Base-by-base conservation (phyloP, 2,797 vertebrate species). In the Anabas testudineus region DNA sequence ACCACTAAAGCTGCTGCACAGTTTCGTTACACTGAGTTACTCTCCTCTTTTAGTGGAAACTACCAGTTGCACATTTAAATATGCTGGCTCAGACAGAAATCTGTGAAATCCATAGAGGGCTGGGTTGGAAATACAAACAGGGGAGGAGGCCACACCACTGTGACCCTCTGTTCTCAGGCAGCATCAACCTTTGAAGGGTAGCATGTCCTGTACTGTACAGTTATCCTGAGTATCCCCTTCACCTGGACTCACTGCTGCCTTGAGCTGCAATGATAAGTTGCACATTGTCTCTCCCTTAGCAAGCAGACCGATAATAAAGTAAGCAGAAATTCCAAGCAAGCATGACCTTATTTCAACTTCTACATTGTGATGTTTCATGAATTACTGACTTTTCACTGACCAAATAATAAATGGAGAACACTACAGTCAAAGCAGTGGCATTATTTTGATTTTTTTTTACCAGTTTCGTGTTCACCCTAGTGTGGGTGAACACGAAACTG, bases 51-150 rank as follows among this genome's bases (percentile, higher is more conserved):
- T 36, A 21, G 15, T 54, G 41, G 9, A 21, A 21, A 28, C n/a
- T 48, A n/a, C 49, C 22, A 59, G 9, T 55, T n/a, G 55, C 32
- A 63, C 34, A 56, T 48, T 15, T 7, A 63, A 39, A 16, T 28
- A 8, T 1, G 3, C 32, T 37, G 26, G 26, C 3, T 39, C 7
- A 21, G 7, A 67, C 21, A 37, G 4, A 45, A 34, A 46, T 36
- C n/a, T n/a, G n/a, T n/a, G n/a, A n/a, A n/a, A 49, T 39, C 53
- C 39, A n/a, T 28, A 43, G 43, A 37, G 32, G 57, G 21, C 28
- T 46, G 65, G 46, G 24, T n/a, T 64, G 59, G 73, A 69, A 76
- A 76, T 9, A 64, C 46, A 69, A 70, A 65, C 53, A 69, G 59
- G 32, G 10, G 10, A 26, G 32, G 15, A 46, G 58, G 28, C 21